Evolutionary conservation across 35 echinoderm and acorn worm genomes (phyloP), one percentile per base, ranked within the genome.

Genomic region (Strongylocentrotus purpuratus): DNA sequence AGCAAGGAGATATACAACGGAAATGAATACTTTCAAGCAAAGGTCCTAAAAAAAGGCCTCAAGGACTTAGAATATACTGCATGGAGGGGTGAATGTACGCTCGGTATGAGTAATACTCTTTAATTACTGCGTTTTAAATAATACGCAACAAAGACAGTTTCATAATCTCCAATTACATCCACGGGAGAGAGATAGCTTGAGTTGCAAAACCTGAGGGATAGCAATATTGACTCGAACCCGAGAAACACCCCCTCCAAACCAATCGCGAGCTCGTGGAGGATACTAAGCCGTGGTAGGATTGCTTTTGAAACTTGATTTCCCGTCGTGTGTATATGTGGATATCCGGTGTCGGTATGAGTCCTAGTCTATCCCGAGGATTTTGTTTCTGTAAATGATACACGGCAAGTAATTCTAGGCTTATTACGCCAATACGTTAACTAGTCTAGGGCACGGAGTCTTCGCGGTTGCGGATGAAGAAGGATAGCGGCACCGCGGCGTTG

Each of bases 291-390:
- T 28, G 18, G 22, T 28, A 28, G 22, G 65, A 78, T 78, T 78
- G 65, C 65, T 78, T 78, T 78, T 78, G 65, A 78, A 78, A 78
- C 65, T 78, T 78, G 65, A 78, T 78, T 78, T 78, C 65, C 65
- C 65, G 65, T n/a, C 20, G 65, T 78, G 65, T 78, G 65, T 78
- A 28, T 78, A 78, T n/a, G 28, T n/a, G 65, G 65, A 78, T 78
- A 78, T 78, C 65, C 20, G 65, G 65, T 78, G 65, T 22, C 65
- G 65, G 65, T 78, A 28, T 22, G 65, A 78, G 65, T 78, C 65
- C 20, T 28, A n/a, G 20, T n/a, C 65, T 78, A 78, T 78, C 65
- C 65, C 22, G 20, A 28, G 28, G 65, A 78, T 78, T 78, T 78
- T n/a, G 65, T 78, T 78, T 78, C 65, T 22, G 65, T 78, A 78